Evolutionary conservation across 2,797 vertebrate species (phyloP), one percentile per base, ranked within the genome.

Genomic region (Corythornis leucogaster): DNA sequence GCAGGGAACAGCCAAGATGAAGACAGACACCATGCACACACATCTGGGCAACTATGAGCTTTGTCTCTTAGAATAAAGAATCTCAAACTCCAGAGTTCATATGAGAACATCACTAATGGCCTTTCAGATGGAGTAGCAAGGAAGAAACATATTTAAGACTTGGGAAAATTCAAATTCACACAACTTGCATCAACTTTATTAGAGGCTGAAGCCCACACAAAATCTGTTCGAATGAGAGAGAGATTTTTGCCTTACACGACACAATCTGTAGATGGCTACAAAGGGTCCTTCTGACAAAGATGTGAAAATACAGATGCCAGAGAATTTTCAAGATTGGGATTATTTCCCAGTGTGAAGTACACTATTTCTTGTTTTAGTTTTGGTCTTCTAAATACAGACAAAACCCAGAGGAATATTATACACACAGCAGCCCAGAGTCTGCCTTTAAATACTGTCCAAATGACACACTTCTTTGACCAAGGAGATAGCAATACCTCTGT

Each of bases 401-500:
- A 93, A 87, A 10, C 54, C 19, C 73, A 80, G 85, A 87, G 53
- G 89, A 87, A 78, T 88, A 94, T 50, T 89, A 87, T n/a, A 9
- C 35, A 94, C 68, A 75, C 42, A 90, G 61, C 43, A 80, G 87
- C 46, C 24, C 50, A 87, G 48, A 96, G 50, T 14, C 28, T 79
- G 63, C 55, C 91, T 90, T 87, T 42, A 93, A 30, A 87, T 77
- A 71, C 62, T 68, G 70, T 81, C 42, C 43, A 83, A 83, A 78
- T 77, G 15, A 94, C 55, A 80, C 45, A 87, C 51, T 53, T n/a
- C 77, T 95, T 64, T 88, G 83, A 93, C 54, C 63, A 71, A 75
- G n/a, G 35, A 93, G 77, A 96, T 33, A 82, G 87, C 58, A 91
- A 68, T 90, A 95, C 90, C 64, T 91, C 69, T 55, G 50, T 85